Conservation (phyloP, 1,140 invertebrate genomes). For the Metaphire vulgaris region DNA sequence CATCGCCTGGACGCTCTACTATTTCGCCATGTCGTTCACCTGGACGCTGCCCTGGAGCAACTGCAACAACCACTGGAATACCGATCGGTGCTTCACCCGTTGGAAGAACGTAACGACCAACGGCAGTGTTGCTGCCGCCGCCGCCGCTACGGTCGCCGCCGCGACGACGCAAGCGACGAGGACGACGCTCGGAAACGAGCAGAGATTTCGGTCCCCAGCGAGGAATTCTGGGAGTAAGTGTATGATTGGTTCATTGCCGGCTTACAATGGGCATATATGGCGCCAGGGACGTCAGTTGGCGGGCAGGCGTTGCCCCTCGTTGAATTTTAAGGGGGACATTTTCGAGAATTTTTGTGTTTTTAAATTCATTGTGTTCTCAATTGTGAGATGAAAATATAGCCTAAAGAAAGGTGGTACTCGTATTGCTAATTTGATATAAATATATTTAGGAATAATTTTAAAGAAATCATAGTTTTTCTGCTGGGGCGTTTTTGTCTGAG, state of each 20-base stretch:
- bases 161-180: not conserved
- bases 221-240: conserved; percentile 45
- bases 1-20: conserved; percentile 96
- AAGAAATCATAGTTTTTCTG: too few species aligned
- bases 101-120: not conserved
- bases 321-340: too few species aligned
- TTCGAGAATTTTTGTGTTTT: too few species aligned
- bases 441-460: too few species aligned
- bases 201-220: conserved; percentile 34
- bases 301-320: too few species aligned
- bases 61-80: conserved; percentile 82
- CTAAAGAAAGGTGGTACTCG: too few species aligned
- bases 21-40: conserved; percentile 82
- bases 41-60: conserved; percentile 78
- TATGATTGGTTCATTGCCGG: conserved; percentile 14
- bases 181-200: not conserved
- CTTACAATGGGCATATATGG: too few species aligned
- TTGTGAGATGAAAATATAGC: too few species aligned
- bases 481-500: too few species aligned
- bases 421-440: too few species aligned
- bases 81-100: conserved; percentile 41
- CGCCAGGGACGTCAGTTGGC: too few species aligned
- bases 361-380: too few species aligned
- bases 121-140: not conserved
- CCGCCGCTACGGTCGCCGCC: not conserved